Evolutionary conservation across 1,140 invertebrate genomes (phyloP).

Genomic region (Oreohelix idahoensis): DNA sequence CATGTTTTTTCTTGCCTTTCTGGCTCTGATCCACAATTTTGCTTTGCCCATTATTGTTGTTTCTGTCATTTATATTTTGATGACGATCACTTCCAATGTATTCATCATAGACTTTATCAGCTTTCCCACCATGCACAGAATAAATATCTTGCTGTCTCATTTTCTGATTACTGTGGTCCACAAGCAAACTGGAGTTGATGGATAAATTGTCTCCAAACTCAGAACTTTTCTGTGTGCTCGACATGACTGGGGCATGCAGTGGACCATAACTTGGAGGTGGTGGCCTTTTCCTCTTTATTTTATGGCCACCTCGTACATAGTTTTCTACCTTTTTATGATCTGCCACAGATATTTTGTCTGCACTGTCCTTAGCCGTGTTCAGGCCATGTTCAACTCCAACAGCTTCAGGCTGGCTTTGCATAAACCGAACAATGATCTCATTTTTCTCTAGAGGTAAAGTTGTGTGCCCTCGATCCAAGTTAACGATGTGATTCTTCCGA

Average conservation of each 20-base stretch:
- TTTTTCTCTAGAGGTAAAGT: constrained; percentile 27
- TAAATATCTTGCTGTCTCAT: not conserved
- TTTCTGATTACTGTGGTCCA: not conserved
- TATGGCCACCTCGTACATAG: not conserved
- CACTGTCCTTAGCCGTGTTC: not conserved
- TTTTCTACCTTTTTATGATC: not conserved
- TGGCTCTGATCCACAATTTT: not conserved
- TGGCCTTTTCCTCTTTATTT: not conserved
- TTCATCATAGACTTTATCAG: not conserved
- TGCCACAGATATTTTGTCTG: not conserved
- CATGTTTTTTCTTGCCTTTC: not conserved
- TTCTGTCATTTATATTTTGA: not conserved
- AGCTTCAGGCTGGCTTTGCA: constrained; percentile 29
- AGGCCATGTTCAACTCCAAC: not conserved
- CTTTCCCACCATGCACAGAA: not conserved
- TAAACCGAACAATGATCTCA: constrained; percentile 22
- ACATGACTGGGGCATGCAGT: constrained; percentile 54
- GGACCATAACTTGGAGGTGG: constrained; percentile 20
- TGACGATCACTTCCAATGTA: not conserved
- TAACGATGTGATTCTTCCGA: too few relatives aligned
- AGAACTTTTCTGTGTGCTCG: constrained; percentile 58
- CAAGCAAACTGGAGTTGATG: not conserved
- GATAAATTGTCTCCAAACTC: constrained; percentile 47
- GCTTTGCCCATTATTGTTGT: not conserved
- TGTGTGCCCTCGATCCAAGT: too few relatives aligned